Evolutionary conservation across 2,113 vertebrate genomes (phyloP), one percentile per base, ranked within the genome.

Genomic region (Notothenia coriiceps): DNA sequence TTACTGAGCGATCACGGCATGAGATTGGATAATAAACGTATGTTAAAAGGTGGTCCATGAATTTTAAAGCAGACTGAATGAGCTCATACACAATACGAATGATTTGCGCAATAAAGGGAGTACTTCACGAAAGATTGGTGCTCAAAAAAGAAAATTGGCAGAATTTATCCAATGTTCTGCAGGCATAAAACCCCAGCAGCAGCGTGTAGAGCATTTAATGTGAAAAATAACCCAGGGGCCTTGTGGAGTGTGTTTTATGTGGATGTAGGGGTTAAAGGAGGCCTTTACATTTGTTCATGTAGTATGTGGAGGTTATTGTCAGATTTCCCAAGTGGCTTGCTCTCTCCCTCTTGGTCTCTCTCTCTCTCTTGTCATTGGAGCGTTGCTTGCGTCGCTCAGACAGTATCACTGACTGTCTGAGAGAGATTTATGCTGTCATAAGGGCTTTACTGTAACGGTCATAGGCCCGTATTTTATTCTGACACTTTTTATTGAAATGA

Each of bases 381-480:
- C 72, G 87, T 88, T 84, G 87, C 94, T 91, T 83, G 72, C 80
- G 62, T 52, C 91, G 91, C 94, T 95, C 88, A 93, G 88, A 94
- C 89, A 82, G 82, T 90, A 86, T 86, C 90, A 80, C 90, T 89
- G 93, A 95, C 94, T 93, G 93, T 90, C 56, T 22, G 29, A 67
- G 86, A 90, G 85, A 96, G 94, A 96, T 96, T 96, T 95, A 96
- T 96, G 93, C 83, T 92, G 88, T 94, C 94, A 94, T 94, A 88
- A 92, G 79, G 92, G 87, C 95, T 87, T 90, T 91, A 66, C 68
- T 88, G 88, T 91, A 79, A 82, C 80, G 70, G 90, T 91, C 92
- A 78, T 84, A 90, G 89, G 89, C 89, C 96, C 87, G 90, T 95
- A 95, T 96, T 96, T 95, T 95, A 91, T 87, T 50, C 88, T 95